Conservation (phyloP, 2,113 vertebrate genomes). For the Leptodactylus fuscus region DNA sequence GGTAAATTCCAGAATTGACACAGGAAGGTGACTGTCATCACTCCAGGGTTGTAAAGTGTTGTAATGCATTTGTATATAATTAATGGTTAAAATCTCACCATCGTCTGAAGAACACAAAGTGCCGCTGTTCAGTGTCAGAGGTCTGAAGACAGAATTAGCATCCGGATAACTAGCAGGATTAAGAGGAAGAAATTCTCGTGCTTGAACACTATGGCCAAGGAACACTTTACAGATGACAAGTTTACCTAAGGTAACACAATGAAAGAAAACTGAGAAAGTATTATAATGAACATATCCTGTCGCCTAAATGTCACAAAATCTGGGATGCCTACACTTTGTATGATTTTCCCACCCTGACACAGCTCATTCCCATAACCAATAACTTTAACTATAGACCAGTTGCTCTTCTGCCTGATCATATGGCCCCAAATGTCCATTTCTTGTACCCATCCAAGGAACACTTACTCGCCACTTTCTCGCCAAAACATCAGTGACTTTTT, state of each 20-base stretch:
- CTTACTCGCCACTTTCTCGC: no score
- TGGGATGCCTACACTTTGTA: no score
- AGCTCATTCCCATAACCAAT: no score
- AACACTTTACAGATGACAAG: conserved; percentile 82
- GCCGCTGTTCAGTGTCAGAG: conserved; percentile 68
- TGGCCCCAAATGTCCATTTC: no score
- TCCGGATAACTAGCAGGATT: conserved; percentile 70
- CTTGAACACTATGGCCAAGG: conserved; percentile 74
- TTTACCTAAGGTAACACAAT: conserved; percentile 71
- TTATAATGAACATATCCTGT: neutral
- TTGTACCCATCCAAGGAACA: no score
- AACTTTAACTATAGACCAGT: no score
- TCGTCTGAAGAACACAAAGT: conserved; percentile 50
- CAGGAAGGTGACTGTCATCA: neutral
- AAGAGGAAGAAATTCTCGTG: conserved; percentile 66
- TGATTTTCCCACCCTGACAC: no score
- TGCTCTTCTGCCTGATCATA: no score
- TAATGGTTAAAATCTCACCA: neutral
- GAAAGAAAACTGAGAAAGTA: neutral
- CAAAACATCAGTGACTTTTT: no score
- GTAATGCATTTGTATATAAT: conserved; percentile 17
- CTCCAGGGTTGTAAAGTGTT: neutral
- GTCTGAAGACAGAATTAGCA: conserved; percentile 77
- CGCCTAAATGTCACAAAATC: no score
- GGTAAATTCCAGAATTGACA: neutral